Evolutionary conservation across 2,888 invertebrate species (phyloP), one percentile per base, ranked within the genome.

Genomic region (Apantesis nais): DNA sequence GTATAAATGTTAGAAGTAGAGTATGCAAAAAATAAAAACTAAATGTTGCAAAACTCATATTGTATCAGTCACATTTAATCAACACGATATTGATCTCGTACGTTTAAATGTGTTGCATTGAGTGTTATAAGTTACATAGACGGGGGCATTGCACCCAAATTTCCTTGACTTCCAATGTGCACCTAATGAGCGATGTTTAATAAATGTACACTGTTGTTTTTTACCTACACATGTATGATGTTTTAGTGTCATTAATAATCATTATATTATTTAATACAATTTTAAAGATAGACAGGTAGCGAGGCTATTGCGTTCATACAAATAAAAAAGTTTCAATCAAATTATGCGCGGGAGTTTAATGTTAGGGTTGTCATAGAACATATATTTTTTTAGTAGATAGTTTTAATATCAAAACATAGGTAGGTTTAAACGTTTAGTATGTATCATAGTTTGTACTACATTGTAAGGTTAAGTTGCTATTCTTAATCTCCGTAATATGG

Each of bases 141-240:
- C 41, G 63, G 29, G 62, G 41, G 29, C 63, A 63, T 63, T 63
- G 63, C 63, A 63, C 44, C 29, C 8, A 19, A 44, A 39, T 44
- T 44, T 63, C 63, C 63, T 63, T 63, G 63, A 63, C 58, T 58
- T 58, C 7, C 58, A 58, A 58, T 58, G 25, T 58, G 58, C 58
- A 29, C 14, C 25, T 58, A 29, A 55, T 25, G 8, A 29, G 14
- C 12, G 9, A 25, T 12, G 25, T 55, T 12, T 25, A n/a, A 52
- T 25, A 25, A 14, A 25, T 14, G 12, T 55, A 25, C 25, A 25
- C 5, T 55, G 25, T 55, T 12, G 14, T 55, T 55, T 29, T 55
- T 25, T n/a, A 25, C 55, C 25, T 29, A 25, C 2, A 25, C 25
- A 12, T 29, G 1, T 55, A 25, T 48, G n/a, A 25, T 55, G 16